Base-by-base conservation (phyloP, 2,797 vertebrate genomes). In the Rallus crepitans region DNA sequence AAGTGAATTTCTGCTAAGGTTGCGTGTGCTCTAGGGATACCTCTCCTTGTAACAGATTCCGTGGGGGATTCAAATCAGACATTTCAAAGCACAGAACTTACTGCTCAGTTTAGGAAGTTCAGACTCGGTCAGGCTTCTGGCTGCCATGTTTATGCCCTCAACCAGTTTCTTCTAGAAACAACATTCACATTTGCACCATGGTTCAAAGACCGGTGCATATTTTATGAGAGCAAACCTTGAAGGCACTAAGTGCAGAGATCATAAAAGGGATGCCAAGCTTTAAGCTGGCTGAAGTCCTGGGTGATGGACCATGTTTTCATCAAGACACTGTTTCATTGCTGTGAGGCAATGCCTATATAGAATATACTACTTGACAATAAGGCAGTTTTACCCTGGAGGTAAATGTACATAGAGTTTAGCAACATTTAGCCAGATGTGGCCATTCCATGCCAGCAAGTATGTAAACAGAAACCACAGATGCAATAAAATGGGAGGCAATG, bases 361-460 rank as follows among this genome's bases (percentile, higher is more conserved):
- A 75, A 61, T 50, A 50, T 39, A 47, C 48, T 89, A 37, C 60
- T 95, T 71, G 53, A 75, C 20, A 94, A 81, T 60, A 78, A 93
- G 23, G 30, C 39, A 81, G 33, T 91, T 91, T 86, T 87, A 60
- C 35, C 72, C 91, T 75, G 53, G 45, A 88, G 82, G 68, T 82
- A 82, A 77, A 68, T 57, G 48, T 81, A 64, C 27, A n/a, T 87
- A 59, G 25, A 66, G 69, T 64, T 82, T 73, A 87, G 60, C 50
- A 86, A 82, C 77, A 42, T 89, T 89, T 94, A 94, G 71, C 71
- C 87, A 94, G 84, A 76, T 95, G 89, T 86, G 80, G 68, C 50
- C n/a, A 53, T 87, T 94, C 75, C 28, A 23, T 83, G 76, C 53
- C 72, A 91, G 21, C 35, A 78, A 76, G 40, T 48, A 69, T 20